These are phyloP conservation scores for Strigamia crassipes DNA, from an alignment of 2,888 invertebrate species.

Conservation along the genomic window DNA sequence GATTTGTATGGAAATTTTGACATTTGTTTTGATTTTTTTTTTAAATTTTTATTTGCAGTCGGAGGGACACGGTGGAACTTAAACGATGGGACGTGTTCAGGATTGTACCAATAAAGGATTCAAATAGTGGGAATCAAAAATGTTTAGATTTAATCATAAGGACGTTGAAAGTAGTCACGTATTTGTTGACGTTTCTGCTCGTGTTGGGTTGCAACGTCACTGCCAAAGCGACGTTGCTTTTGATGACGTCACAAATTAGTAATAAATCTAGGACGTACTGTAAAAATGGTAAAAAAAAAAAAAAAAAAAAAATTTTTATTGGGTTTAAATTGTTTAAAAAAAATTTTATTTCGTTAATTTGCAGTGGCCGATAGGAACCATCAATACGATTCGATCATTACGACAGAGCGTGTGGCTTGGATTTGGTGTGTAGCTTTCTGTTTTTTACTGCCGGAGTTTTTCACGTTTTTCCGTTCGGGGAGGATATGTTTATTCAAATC, in stretches of 20 bases:
- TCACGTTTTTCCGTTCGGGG: slow-evolving; percentile 79
- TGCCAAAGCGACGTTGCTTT: slow-evolving; percentile 84
- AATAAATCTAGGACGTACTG: slow-evolving; percentile 78
- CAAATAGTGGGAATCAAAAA: slow-evolving; percentile 72
- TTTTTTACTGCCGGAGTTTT: slow-evolving; percentile 85
- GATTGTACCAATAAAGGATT: slow-evolving; percentile 69
- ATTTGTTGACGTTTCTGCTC: slow-evolving; percentile 80
- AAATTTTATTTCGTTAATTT: slow-evolving; percentile 6
- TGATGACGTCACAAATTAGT: slow-evolving; percentile 87
- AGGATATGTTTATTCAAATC: slow-evolving; percentile 91
- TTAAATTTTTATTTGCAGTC: slow-evolving; percentile 58
- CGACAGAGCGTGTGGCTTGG: slow-evolving; percentile 87
- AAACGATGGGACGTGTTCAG: slow-evolving; percentile 82
- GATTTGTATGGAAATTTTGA: not conserved
- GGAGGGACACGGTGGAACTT: slow-evolving; percentile 61
- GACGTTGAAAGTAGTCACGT: slow-evolving; percentile 69
- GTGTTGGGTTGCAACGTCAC: slow-evolving; percentile 84
- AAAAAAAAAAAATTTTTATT: not conserved
- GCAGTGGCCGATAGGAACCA: slow-evolving; percentile 46
- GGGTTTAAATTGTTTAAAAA: no score
- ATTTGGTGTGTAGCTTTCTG: slow-evolving; percentile 89
- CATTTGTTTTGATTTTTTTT: no score
- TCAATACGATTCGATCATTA: slow-evolving; percentile 73
- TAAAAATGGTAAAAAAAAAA: slow-evolving; percentile 70
- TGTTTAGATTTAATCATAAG: slow-evolving; percentile 69